Evolutionary conservation across 2,888 invertebrate species (phyloP).

Genomic region (Tenodera sinensis): DNA sequence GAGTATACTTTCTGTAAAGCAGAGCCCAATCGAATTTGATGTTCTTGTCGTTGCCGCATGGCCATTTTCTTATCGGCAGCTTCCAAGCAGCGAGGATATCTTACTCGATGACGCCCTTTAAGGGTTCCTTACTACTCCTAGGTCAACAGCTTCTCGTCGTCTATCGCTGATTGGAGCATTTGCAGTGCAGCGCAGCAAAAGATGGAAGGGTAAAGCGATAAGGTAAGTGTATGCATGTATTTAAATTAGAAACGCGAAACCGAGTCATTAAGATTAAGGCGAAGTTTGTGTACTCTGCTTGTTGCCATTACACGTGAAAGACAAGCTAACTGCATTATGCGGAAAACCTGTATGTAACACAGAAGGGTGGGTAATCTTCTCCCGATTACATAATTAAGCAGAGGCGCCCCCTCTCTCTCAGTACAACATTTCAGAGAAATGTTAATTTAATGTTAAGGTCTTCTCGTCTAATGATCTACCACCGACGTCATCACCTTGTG

Average conservation of each 20-base stretch:
- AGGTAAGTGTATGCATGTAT: not conserved
- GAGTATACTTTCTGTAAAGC: not conserved
- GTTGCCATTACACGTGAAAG: not conserved
- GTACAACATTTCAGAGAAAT: not conserved
- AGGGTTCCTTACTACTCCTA: not conserved
- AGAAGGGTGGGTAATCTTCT: not conserved
- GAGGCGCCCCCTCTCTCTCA: not conserved
- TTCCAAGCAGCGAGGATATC: not conserved
- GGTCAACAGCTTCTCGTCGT: not conserved
- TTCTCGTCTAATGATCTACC: not conserved
- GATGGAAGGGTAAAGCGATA: not conserved
- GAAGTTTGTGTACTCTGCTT: not conserved
- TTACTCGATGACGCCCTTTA: not conserved
- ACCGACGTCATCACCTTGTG: not conserved
- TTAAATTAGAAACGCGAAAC: not conserved
- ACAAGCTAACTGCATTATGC: not conserved
- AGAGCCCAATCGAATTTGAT: not conserved
- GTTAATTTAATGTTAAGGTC: not conserved
- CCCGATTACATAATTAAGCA: not conserved
- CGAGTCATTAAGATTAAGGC: slow-evolving; percentile 3
- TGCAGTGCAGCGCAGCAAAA: not conserved
- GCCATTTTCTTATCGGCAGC: not conserved
- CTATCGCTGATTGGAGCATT: not conserved
- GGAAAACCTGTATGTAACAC: not conserved
- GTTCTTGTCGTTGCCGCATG: not conserved